A percentile compares a stretch with the other conserved stretches of the same genome.
These are phyloP conservation scores for Gymnothorax javanicus DNA, from an alignment of 2,797 vertebrate genomes.

Conservation along the genomic window DNA sequence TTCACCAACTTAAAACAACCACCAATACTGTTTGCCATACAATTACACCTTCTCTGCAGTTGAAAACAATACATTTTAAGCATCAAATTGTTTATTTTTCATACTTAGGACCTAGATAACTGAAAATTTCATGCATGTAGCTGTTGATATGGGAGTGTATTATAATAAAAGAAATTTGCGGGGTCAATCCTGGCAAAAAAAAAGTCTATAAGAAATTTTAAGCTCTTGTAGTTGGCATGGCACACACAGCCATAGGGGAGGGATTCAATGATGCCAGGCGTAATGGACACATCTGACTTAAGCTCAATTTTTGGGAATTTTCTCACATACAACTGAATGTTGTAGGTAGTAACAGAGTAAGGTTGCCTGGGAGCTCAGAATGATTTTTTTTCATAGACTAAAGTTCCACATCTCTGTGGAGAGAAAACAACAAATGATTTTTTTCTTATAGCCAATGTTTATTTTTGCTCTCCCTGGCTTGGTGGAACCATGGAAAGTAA, in stretches of 20 bases:
- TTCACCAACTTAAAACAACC: not conserved
- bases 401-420: not conserved
- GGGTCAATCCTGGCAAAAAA: not conserved
- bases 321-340: slow-evolving; percentile 10
- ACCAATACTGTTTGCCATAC: not conserved
- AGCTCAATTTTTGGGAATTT: slow-evolving; percentile 28
- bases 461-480: not conserved
- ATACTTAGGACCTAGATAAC: not conserved
- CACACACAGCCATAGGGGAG: not conserved
- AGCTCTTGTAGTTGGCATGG: not conserved
- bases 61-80: not conserved
- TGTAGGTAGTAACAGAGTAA: not conserved
- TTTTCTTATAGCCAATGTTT: not conserved
- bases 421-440: not conserved
- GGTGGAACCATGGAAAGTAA: not conserved
- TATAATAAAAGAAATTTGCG: not conserved
- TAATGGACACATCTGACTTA: slow-evolving; percentile 24
- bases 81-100: not conserved
- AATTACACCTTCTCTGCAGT: not conserved
- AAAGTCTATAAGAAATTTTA: not conserved
- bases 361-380: slow-evolving; percentile 4
- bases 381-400: not conserved
- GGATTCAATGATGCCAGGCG: no score
- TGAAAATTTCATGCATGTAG: not conserved
- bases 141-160: not conserved